Conservation (phyloP, 2,113 vertebrate genomes). For the Colaptes auratus region DNA sequence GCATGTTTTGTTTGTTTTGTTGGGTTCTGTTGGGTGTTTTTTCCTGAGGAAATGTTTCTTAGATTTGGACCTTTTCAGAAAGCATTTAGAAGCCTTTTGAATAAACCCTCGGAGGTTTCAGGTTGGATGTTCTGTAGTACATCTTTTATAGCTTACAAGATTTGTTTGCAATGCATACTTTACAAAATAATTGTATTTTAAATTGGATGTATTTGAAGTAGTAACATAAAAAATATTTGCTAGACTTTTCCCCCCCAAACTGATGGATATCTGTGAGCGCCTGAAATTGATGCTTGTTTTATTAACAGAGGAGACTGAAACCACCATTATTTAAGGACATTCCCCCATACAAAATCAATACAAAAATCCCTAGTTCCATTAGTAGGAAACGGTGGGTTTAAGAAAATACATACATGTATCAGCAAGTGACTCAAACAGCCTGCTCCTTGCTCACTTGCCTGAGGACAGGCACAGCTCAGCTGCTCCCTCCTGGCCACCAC, state of each 20-base stretch:
- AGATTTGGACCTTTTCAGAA: not conserved
- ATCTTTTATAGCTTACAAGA: not conserved
- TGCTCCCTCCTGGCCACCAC: accelerated
- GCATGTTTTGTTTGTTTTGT: not conserved
- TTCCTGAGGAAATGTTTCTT: not conserved
- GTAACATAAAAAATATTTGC: not conserved
- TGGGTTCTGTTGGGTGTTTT: too few species aligned
- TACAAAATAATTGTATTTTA: not conserved
- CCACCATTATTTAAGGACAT: not conserved
- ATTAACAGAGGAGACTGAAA: not conserved
- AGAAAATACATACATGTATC: accelerated
- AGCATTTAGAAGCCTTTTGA: not conserved
- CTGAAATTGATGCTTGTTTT: not conserved
- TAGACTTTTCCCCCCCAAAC: not conserved
- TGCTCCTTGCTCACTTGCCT: not conserved
- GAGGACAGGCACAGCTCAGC: accelerated
- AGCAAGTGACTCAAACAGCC: not conserved
- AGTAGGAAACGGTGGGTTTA: not conserved
- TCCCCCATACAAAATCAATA: not conserved
- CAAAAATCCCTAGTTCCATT: not conserved
- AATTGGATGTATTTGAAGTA: not conserved
- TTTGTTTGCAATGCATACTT: not conserved
- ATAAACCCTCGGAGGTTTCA: not conserved
- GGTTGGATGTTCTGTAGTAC: not conserved
- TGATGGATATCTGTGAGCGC: not conserved